A percentile compares a stretch with the other conserved stretches of the same genome.
Conservation (phyloP, 2,113 vertebrate genomes). For the Oreochromis aureus region DNA sequence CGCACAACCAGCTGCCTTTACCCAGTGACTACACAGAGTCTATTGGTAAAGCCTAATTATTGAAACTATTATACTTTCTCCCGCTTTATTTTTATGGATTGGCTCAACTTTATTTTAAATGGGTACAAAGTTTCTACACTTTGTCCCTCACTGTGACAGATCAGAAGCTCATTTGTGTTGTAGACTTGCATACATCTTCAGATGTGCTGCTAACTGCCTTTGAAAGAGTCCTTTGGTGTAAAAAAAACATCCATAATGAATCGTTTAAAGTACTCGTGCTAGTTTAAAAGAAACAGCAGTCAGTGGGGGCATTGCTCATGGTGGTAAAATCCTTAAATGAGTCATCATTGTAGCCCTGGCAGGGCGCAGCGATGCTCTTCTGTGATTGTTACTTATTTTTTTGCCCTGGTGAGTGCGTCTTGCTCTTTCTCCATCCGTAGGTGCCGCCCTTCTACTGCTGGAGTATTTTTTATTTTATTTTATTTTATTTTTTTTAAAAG, state of each 20-base stretch:
- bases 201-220: background rate
- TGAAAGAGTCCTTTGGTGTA: background rate
- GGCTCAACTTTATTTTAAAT: background rate
- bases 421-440: background rate
- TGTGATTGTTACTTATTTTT: background rate
- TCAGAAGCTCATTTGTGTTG: background rate
- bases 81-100: background rate
- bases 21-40: conserved; percentile 70
- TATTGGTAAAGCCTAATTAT: conserved; percentile 63
- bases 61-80: background rate
- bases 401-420: background rate
- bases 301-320: fast-evolving
- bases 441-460: fast-evolving
- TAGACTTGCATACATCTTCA: background rate
- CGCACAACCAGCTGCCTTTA: conserved; percentile 2
- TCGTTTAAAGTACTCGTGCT: background rate
- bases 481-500: background rate
- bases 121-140: background rate
- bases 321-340: background rate
- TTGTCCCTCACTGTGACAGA: background rate
- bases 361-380: background rate
- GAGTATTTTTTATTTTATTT: background rate
- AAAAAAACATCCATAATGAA: background rate
- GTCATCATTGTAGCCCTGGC: background rate
- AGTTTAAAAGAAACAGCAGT: background rate